These are phyloP conservation scores for Hirtodrosophila histrioides DNA, from an alignment of 2,888 invertebrate genomes.

Conservation along the genomic window DNA sequence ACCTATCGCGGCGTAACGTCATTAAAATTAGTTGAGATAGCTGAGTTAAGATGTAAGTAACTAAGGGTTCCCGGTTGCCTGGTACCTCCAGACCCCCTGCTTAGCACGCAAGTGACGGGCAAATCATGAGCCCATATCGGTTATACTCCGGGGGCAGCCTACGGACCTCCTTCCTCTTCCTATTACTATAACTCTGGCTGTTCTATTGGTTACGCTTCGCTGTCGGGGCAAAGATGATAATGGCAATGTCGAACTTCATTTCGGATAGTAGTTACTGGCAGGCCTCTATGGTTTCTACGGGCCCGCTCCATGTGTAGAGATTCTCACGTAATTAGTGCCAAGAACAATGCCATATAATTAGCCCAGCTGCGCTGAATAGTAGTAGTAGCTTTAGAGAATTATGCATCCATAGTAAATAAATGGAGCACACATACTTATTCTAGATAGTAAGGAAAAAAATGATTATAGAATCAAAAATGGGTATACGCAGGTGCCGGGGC, in stretches of 20 bases:
- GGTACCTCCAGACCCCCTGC: slow-evolving; percentile 11
- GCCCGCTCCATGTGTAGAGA: slow-evolving; percentile 11
- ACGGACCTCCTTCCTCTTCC: slow-evolving; percentile 13
- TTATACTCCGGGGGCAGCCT: slow-evolving; percentile 48
- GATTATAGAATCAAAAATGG: slow-evolving; percentile 46
- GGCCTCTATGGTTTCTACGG: slow-evolving; percentile 44
- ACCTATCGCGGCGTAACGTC: slow-evolving; percentile 80
- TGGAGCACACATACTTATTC: slow-evolving; percentile 32
- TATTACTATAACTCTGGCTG: slow-evolving; percentile 19
- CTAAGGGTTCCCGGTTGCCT: slow-evolving; percentile 40
- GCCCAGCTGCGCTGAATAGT: slow-evolving; percentile 47
- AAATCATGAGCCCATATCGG: slow-evolving; percentile 61
- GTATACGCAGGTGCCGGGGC: slow-evolving; percentile 45
- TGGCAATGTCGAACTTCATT: slow-evolving; percentile 57
- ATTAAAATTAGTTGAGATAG: slow-evolving; percentile 76
- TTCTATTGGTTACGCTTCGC: slow-evolving; percentile 74
- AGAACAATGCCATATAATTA: slow-evolving; percentile 71
- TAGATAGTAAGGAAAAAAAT: slow-evolving; percentile 19
- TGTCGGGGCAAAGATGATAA: slow-evolving; percentile 52
- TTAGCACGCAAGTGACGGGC: slow-evolving; percentile 7
- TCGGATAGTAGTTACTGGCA: slow-evolving; percentile 28
- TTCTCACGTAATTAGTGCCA: slow-evolving; percentile 71
- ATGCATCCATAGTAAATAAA: slow-evolving; percentile 47
- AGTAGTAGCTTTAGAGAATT: slow-evolving; percentile 58
- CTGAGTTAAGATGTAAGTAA: slow-evolving; percentile 45